These are phyloP conservation scores for Reinhardtius hippoglossoides DNA, from an alignment of 2,113 vertebrate species.

Conservation along the genomic window DNA sequence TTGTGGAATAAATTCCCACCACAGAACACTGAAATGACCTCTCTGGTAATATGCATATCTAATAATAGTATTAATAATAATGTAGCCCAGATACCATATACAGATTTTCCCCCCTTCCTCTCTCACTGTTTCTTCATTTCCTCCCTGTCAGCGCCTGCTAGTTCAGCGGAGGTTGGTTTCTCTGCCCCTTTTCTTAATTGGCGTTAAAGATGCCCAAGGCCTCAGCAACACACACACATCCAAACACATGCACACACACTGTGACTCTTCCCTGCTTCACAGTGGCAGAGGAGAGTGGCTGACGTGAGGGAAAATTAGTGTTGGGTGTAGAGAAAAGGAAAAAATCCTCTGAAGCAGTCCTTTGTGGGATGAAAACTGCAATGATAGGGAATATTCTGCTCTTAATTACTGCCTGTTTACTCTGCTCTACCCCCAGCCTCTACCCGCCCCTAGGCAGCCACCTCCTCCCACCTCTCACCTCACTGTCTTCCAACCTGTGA, in stretches of 20 bases:
- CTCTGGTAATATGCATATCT: conserved; percentile 12
- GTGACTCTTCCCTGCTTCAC: conserved; percentile 55
- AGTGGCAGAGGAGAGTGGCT: conserved; percentile 66
- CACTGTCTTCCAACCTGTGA: conserved; percentile 17
- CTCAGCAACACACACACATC: conserved; percentile 37
- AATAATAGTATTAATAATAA: conserved; percentile 35
- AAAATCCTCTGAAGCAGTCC: conserved; percentile 72
- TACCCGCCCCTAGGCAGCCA: conserved; percentile 26
- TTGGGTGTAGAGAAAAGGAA: conserved; percentile 48
- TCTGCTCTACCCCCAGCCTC: conserved; percentile 64
- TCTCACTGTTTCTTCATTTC: conserved; percentile 58
- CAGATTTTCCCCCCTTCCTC: conserved; percentile 49
- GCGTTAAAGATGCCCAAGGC: conserved; percentile 78
- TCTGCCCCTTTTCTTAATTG: conserved; percentile 81
- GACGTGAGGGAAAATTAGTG: conserved; percentile 67
- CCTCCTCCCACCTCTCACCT: conserved; percentile 38
- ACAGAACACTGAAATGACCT: not conserved
- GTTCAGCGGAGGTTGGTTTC: conserved; percentile 61
- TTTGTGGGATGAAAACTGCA: conserved; percentile 79
- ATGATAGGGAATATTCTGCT: conserved; percentile 79
- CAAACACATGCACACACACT: conserved; percentile 27
- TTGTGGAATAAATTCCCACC: not conserved
- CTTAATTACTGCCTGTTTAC: conserved; percentile 84
- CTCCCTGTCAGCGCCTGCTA: conserved; percentile 66
- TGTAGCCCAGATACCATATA: conserved; percentile 46